A percentile compares a stretch with the other conserved stretches of the same genome.
phyloP scores from a whole-genome alignment of 2,888 invertebrate genomes.

The Campoletis raptor region DNA sequence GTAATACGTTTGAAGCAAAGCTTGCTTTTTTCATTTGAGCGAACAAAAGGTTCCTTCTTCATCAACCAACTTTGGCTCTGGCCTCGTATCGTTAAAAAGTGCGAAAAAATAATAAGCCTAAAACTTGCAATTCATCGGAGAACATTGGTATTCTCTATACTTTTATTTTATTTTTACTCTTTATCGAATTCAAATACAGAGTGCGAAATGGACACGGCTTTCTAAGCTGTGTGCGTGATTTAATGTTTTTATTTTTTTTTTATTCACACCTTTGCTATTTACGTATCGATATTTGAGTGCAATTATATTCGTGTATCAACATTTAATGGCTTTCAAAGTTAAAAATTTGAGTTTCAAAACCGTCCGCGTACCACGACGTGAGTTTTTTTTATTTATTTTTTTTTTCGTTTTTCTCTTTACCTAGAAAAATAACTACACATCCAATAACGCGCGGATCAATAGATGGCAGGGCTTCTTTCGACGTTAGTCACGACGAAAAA shows the following conservation, averaged over 20 bases:
- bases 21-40: not conserved
- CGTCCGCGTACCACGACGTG: conserved; percentile 13
- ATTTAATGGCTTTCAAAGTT: conserved; percentile 67
- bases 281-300: conserved; percentile 65
- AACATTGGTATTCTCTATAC: conserved; percentile 40
- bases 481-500: conserved; percentile 60
- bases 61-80: conserved; percentile 54
- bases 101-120: conserved; percentile 46
- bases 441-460: conserved; percentile 65
- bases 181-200: conserved; percentile 40
- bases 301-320: conserved; percentile 71
- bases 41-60: no score
- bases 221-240: conserved; percentile 77
- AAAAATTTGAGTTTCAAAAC: conserved; percentile 39
- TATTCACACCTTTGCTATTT: conserved; percentile 40
- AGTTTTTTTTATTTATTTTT: conserved; percentile 9
- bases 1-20: not conserved
- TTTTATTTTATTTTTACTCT: conserved; percentile 28
- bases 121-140: conserved; percentile 41
- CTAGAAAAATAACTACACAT: conserved; percentile 69
- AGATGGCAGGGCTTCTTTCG: conserved; percentile 67
- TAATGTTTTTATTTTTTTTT: conserved; percentile 53
- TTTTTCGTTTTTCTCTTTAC: conserved; percentile 27
- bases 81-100: conserved; percentile 47
- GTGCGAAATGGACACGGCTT: conserved; percentile 62